Evolutionary conservation across 2,797 vertebrate species (phyloP).

Genomic region (Sebastes dallii): DNA sequence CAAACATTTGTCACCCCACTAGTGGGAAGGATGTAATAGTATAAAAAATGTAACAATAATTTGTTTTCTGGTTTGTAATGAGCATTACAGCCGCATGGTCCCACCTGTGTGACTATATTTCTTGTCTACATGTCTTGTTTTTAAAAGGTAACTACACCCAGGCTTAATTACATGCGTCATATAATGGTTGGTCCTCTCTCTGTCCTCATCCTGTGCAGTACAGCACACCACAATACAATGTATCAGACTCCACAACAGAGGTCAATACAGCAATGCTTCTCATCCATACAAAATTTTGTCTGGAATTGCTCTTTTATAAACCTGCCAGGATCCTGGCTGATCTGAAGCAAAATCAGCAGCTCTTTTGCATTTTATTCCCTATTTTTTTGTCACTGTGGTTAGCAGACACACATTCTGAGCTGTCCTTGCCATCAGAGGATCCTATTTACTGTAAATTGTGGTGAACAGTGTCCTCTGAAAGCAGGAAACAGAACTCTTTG

Average conservation of each 20-base stretch:
- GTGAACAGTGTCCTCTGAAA: neutral
- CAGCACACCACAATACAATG: neutral
- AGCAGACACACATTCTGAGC: neutral
- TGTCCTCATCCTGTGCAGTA: neutral
- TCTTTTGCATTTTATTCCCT: neutral
- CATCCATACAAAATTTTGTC: neutral
- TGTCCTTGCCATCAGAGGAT: neutral
- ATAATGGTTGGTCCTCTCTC: neutral
- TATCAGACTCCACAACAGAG: neutral
- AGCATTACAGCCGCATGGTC: neutral
- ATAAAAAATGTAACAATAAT: too few relatives aligned
- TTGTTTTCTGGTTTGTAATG: neutral
- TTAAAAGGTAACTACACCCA: too few relatives aligned
- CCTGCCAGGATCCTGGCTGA: neutral
- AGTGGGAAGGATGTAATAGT: neutral
- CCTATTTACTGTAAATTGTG: neutral
- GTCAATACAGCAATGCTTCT: neutral
- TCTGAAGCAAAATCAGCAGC: neutral
- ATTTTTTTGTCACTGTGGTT: neutral
- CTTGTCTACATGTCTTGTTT: neutral
- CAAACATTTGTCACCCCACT: neutral
- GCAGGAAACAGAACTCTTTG: neutral
- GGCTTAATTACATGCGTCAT: neutral
- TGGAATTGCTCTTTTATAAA: neutral
- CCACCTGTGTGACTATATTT: neutral